These are phyloP conservation scores for Darwinula stevensoni DNA, from an alignment of 2,888 invertebrate genomes.

Conservation along the genomic window DNA sequence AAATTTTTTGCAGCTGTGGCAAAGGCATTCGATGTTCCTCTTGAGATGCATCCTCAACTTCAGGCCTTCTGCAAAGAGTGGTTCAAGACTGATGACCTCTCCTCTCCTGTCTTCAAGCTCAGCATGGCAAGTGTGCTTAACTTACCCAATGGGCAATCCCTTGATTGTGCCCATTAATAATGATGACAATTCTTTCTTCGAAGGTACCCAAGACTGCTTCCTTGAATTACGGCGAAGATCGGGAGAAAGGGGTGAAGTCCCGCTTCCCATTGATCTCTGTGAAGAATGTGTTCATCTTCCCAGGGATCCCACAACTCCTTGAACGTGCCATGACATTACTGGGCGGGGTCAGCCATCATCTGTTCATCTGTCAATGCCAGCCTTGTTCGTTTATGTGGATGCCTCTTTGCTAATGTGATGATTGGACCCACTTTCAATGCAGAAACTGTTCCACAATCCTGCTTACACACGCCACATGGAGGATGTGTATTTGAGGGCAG, in stretches of 20 bases:
- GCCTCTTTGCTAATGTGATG: too few species aligned
- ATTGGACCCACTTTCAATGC: too few species aligned
- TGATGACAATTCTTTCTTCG: too few species aligned
- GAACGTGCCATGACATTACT: conserved; percentile 18
- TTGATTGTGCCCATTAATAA: too few species aligned
- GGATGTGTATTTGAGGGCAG: conserved; percentile 19
- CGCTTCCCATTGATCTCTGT: conserved; percentile 22
- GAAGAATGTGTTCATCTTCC: conserved; percentile 33
- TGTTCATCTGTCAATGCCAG: too few species aligned
- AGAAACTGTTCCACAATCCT: conserved; percentile 8
- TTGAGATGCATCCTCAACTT: conserved; percentile 8
- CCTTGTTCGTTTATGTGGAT: too few species aligned
- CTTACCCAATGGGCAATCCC: too few species aligned
- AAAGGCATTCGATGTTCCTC: conserved; percentile 16
- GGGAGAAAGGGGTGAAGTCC: conserved; percentile 17
- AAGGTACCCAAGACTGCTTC: conserved; percentile 16
- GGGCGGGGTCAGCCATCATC: conserved; percentile 11
- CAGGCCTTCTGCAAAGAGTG: conserved; percentile 9
- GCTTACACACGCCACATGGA: conserved; percentile 17
- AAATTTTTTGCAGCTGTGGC: conserved; percentile 18
- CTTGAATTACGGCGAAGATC: conserved; percentile 21
- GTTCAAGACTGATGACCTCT: conserved; percentile 12
- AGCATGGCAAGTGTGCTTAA: conserved; percentile 13
- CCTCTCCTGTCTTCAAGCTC: conserved; percentile 16
- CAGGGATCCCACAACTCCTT: conserved; percentile 30